Evolutionary conservation across 2,797 vertebrate genomes (phyloP), one percentile per base, ranked within the genome.

Genomic region (Coccyzus lansbergi): DNA sequence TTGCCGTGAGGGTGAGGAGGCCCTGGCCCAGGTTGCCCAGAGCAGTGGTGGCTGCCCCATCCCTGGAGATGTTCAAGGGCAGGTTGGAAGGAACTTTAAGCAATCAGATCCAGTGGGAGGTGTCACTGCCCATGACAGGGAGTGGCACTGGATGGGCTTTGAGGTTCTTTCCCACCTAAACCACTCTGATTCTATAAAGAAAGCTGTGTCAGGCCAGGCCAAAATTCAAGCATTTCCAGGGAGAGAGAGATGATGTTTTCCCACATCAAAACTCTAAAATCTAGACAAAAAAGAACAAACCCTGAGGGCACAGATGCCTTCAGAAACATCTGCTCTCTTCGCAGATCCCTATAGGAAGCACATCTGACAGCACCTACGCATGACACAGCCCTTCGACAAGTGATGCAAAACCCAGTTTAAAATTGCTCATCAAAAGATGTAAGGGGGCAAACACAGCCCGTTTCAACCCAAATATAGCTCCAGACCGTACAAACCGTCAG

Each of bases 381-480:
- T 44, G 82, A 83, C 91, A 52, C 28, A 22, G 83, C 55, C 18
- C 2, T 79, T 79, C 42, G 71, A 83, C 89, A 77, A 82, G 67
- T 9, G 75, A 88, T 84, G 81, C 70, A 92, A 88, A 93, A 38
- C 33, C 48, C 81, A 59, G 59, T 48, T 62, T 79, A 28, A 69
- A 87, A 89, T 40, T 49, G 60, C 74, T 91, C 90, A 65, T 88
- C 82, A 95, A 74, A 76, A 14, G 26, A 80, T 75, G 85, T 81
- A 74, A 62, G 62, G 64, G 59, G 74, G 62, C 83, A 93, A 93
- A 78, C 84, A 86, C 52, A 60, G 86, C 83, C 62, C 65, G 36
- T 84, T 83, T 67, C 84, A 79, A 44, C 26, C 90, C 83, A 88
- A 93, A 92, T 82, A 88, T 77, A 93, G 81, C 88, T 92, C 52